Percentiles rank a stretch among this genome's conserved stretches.
Conservation (phyloP, 2,888 invertebrate species). For the Rhagonycha fulva region DNA sequence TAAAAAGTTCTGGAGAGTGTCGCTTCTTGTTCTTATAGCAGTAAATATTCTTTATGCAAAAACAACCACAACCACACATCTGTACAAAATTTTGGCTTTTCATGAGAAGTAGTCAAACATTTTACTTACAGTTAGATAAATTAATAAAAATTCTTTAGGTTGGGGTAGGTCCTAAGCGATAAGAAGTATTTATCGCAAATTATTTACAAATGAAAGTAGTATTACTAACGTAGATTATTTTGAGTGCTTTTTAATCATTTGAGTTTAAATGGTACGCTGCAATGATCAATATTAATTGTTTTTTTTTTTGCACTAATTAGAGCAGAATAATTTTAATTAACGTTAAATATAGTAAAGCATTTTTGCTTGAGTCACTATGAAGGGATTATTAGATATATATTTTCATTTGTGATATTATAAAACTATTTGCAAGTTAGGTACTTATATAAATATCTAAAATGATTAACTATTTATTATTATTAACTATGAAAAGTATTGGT, state of each 20-base stretch:
- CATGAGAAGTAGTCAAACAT: too few relatives aligned
- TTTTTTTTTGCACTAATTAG: slow-evolving; percentile 5
- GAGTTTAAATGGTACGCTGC: neutral
- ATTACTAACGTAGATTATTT: neutral
- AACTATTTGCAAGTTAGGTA: too few relatives aligned
- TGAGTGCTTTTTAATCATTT: neutral
- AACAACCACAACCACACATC: too few relatives aligned
- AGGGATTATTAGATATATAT: neutral
- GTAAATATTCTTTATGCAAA: too few relatives aligned
- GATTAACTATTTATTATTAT: neutral
- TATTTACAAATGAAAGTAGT: neutral
- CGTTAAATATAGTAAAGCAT: neutral
- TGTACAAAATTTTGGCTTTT: too few relatives aligned
- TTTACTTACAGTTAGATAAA: too few relatives aligned
- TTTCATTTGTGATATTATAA: neutral
- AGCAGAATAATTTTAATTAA: slow-evolving; percentile 20
- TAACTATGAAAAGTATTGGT: too few relatives aligned
- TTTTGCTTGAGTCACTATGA: neutral
- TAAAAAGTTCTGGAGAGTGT: too few relatives aligned
- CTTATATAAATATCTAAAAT: neutral
- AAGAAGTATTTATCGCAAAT: neutral
- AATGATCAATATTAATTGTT: neutral
- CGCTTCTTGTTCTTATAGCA: too few relatives aligned
- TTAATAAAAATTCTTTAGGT: too few relatives aligned
- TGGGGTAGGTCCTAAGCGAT: too few relatives aligned